Conservation (phyloP, 2,888 invertebrate genomes). For the Pachymerium ferrugineum region DNA sequence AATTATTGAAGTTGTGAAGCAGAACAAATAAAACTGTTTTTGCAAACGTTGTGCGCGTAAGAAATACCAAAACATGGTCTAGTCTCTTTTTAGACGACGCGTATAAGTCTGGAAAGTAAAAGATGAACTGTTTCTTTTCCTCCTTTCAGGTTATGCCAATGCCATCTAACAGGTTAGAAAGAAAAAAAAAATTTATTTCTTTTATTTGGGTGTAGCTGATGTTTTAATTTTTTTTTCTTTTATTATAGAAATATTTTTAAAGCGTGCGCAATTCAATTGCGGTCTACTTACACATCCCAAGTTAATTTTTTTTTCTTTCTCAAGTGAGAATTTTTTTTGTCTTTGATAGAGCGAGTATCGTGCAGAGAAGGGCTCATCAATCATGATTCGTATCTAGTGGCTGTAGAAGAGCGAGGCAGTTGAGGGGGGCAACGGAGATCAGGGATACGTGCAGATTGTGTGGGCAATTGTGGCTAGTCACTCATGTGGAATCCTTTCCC, state of each 20-base stretch:
- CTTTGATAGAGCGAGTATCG: constrained; percentile 8
- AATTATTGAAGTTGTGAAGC: constrained; percentile 3
- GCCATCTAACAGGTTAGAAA: no score
- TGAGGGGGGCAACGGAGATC: background rate
- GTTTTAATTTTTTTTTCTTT: background rate
- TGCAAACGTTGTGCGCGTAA: background rate
- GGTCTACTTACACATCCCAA: background rate
- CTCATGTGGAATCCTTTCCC: constrained; percentile 8
- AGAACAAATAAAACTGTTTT: background rate
- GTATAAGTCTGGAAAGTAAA: background rate
- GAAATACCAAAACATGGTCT: background rate
- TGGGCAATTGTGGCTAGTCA: constrained; percentile 13
- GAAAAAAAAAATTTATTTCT: background rate
- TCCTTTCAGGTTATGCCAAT: no score
- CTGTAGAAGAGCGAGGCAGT: background rate
- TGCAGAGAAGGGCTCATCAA: constrained; percentile 13
- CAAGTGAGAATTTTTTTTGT: constrained; percentile 12
- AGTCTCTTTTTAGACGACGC: background rate
- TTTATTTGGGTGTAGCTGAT: no score
- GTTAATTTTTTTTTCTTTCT: background rate
- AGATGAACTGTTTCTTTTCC: no score
- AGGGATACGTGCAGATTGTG: constrained; percentile 13
- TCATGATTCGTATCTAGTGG: constrained; percentile 13
- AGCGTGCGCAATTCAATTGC: background rate
- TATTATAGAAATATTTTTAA: background rate